These are phyloP conservation scores for Cottus gobio DNA, from an alignment of 2,113 vertebrate species.

Conservation along the genomic window DNA sequence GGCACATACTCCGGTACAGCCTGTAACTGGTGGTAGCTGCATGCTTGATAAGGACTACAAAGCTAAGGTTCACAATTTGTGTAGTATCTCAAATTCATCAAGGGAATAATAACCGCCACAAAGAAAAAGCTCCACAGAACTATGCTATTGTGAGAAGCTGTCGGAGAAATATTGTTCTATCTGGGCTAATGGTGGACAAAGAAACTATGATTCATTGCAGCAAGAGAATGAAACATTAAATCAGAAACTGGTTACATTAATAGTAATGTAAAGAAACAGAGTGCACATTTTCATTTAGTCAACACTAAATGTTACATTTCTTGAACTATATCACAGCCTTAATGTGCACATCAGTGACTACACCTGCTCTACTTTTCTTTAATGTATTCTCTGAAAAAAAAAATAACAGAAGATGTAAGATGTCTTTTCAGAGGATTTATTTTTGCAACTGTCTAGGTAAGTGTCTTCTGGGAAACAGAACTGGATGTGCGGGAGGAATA, in stretches of 20 bases:
- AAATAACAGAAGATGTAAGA: constrained; percentile 46
- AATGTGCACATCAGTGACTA: constrained; percentile 48
- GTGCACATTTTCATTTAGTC: constrained; percentile 8
- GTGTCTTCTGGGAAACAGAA: constrained; percentile 62
- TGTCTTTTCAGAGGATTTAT: constrained; percentile 52
- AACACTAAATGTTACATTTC: constrained; percentile 7
- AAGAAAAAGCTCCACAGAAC: neutral
- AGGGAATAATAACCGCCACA: constrained; percentile 7
- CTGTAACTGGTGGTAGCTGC: constrained; percentile 1
- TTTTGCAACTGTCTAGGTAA: constrained; percentile 51
- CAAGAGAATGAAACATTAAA: constrained; percentile 11
- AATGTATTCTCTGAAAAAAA: constrained; percentile 58
- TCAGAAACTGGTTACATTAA: neutral
- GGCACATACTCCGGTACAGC: neutral
- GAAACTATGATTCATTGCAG: constrained; percentile 16
- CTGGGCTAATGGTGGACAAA: neutral
- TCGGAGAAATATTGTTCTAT: neutral
- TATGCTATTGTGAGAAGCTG: neutral
- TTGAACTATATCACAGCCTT: constrained; percentile 32
- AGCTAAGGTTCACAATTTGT: neutral
- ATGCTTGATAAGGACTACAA: constrained; percentile 17
- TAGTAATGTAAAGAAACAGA: neutral
- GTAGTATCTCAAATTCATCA: constrained; percentile 6
- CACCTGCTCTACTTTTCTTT: constrained; percentile 59
- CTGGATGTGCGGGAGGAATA: constrained; percentile 59